phyloP scores from a whole-genome alignment of 2,888 invertebrate species.

The Hypselothyrea guttata region DNA sequence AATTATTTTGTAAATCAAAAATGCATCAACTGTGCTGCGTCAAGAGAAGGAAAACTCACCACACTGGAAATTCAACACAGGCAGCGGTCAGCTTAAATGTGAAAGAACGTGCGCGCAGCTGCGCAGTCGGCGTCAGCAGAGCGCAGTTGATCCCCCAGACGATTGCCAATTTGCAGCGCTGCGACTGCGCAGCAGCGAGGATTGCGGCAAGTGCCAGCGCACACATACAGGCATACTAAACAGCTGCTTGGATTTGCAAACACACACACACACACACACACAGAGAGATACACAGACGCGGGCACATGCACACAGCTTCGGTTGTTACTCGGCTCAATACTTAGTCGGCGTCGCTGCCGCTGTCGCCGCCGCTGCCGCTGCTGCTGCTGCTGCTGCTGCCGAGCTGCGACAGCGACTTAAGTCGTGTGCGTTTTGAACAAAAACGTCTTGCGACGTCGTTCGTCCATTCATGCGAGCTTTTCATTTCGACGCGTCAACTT shows the following conservation, averaged over 20 bases:
- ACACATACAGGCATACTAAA: conserved; percentile 16
- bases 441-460: conserved; percentile 80
- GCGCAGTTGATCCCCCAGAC: conserved; percentile 3
- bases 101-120: neutral
- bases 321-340: conserved; percentile 44
- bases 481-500: conserved; percentile 82
- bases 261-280: conserved; percentile 15
- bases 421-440: conserved; percentile 79
- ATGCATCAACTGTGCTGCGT: too few relatives aligned
- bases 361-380: conserved; percentile 17
- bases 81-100: too few relatives aligned
- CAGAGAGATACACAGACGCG: conserved; percentile 6
- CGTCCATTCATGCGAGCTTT: conserved; percentile 82
- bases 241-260: conserved; percentile 40
- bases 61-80: conserved; percentile 49
- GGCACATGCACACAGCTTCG: conserved; percentile 8
- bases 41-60: conserved; percentile 62
- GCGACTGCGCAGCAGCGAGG: conserved; percentile 43
- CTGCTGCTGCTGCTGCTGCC: conserved; percentile 23
- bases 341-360: conserved; percentile 62
- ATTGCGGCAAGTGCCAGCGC: conserved; percentile 49
- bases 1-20: too few relatives aligned
- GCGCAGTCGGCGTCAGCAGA: conserved; percentile 1
- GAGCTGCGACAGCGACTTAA: conserved; percentile 54
- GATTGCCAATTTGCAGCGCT: conserved; percentile 55